Base-by-base conservation (phyloP, 1,140 invertebrate genomes). In the Ceratitis capitata region DNA sequence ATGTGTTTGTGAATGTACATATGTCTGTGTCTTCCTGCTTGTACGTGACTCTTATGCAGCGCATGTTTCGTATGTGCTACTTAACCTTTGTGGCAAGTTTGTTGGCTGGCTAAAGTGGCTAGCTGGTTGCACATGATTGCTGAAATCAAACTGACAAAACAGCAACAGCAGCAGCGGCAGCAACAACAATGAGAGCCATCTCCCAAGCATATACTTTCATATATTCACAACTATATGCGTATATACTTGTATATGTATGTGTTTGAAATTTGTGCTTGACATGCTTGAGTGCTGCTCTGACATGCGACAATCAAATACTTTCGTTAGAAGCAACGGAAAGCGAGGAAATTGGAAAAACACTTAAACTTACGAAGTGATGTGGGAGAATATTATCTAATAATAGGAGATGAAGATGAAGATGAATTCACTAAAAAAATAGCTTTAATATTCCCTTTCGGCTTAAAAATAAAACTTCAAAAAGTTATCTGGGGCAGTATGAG, bases 71-170 rank as follows among this genome's bases (percentile, higher is more conserved):
- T 23, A 45, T 78, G 69, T 45, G 69, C 69, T 45, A 45, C 69
- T 78, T 78, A 78, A 78, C 69, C 69, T 78, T 78, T 78, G 69
- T 78, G 69, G 69, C 69, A 78, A 45, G 69, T n/a, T 78, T 78
- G 69, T 42, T 78, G 69, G 69, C 39, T 78, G 69, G 69, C 39
- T 45, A 78, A 78, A 78, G 69, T 78, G 69, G 69, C 69, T 42
- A 45, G 69, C 35, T 78, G 69, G 35, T 78, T 78, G 69, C 69
- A 78, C 39, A 78, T 78, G 69, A 78, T 78, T 78, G 69, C 39
- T 45, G 39, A 16, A 16, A 78, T 45, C 12, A 42, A n/a, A 78
- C 69, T 42, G 39, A 19, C 19, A 23, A n/a, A n/a, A n/a, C 19
- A 14, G 26, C 29, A 32, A 35, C 32, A 35, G 7, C 69, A n/a